Evolutionary conservation across 1,140 invertebrate genomes (phyloP).

Genomic region (Trypoxylus dichotomus): DNA sequence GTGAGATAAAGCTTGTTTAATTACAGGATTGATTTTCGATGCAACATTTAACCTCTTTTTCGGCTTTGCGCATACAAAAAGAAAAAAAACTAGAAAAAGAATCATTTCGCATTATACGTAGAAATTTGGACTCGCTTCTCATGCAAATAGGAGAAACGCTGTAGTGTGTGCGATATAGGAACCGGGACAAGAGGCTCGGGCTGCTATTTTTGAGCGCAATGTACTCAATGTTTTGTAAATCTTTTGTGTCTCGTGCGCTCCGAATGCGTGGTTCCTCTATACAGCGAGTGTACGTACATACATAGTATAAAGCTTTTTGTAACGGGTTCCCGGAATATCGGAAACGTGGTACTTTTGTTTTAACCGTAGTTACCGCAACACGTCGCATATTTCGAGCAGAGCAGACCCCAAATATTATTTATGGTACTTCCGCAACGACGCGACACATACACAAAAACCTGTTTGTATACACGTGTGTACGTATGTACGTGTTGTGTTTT

Average conservation of each 20-base stretch:
- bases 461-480: background rate
- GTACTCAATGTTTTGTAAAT: conserved; percentile 20
- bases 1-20: no score
- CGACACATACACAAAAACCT: background rate
- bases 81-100: background rate
- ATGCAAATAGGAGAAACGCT: background rate
- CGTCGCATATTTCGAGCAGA: conserved; percentile 15
- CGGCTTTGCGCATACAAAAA: background rate
- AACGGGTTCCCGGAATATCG: background rate
- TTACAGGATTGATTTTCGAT: background rate
- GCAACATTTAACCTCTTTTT: background rate
- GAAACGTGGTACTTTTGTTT: conserved; percentile 25
- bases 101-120: background rate
- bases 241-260: background rate
- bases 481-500: background rate
- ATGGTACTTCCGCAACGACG: conserved; percentile 10
- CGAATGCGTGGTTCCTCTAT: background rate
- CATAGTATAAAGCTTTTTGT: background rate
- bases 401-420: conserved; percentile 22
- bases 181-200: background rate
- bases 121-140: background rate
- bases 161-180: background rate
- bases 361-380: background rate
- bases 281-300: background rate
- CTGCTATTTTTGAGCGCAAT: background rate